A percentile compares a stretch with the other conserved stretches of the same genome.
Conservation (phyloP, 2,888 invertebrate genomes). For the Pachliopta kotzebuea region DNA sequence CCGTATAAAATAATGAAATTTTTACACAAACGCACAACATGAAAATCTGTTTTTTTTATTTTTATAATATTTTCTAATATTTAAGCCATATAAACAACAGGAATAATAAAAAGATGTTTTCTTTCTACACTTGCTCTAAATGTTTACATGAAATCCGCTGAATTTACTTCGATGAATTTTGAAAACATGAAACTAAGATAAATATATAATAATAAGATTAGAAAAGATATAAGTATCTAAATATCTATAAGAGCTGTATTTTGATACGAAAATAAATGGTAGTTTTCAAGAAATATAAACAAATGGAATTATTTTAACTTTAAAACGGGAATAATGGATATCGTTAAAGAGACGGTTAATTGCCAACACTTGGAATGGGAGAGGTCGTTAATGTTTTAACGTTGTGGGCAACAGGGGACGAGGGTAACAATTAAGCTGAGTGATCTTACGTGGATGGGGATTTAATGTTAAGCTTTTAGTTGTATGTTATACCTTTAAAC, state of each 20-base stretch:
- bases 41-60: too few relatives aligned
- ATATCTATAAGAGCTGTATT: too few relatives aligned
- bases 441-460: constrained; percentile 22
- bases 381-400: constrained; percentile 33
- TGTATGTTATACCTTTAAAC: constrained; percentile 2
- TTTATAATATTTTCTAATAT: too few relatives aligned
- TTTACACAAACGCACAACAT: too few relatives aligned
- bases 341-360: constrained; percentile 35
- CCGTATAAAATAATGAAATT: too few relatives aligned
- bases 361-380: constrained; percentile 35
- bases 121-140: neutral
- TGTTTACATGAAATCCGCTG: too few relatives aligned
- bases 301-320: constrained; percentile 3
- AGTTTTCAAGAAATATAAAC: neutral
- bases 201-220: neutral
- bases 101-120: neutral
- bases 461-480: constrained; percentile 24
- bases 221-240: too few relatives aligned
- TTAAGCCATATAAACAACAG: too few relatives aligned
- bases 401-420: constrained; percentile 19
- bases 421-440: constrained; percentile 16
- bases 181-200: neutral
- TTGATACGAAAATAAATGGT: neutral
- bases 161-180: neutral
- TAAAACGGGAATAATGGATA: constrained; percentile 13